Evolutionary conservation across 1,140 invertebrate species (phyloP).

Genomic region (Drosophila nigrodunni): DNA sequence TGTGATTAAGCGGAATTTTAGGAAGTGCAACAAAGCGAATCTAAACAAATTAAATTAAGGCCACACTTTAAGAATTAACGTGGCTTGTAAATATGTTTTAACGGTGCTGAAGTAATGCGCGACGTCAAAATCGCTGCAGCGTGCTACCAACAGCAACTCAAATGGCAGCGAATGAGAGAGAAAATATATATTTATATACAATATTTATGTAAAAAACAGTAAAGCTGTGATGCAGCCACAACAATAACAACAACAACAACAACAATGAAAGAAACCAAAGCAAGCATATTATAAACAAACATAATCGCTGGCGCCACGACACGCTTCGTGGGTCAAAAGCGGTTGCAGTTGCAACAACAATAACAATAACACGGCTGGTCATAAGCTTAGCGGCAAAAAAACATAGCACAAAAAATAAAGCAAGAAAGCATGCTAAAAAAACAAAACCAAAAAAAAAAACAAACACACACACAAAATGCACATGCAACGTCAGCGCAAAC

Average conservation of each 20-base stretch:
- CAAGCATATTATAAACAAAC: conserved; percentile 77
- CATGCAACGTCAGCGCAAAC: conserved; percentile 58
- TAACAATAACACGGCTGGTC: conserved; percentile 38
- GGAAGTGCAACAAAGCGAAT: conserved; percentile 61
- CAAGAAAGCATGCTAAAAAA: conserved; percentile 28
- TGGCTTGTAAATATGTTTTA: conserved; percentile 80
- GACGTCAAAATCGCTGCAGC: conserved; percentile 73
- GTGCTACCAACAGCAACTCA: conserved; percentile 52
- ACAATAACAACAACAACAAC: conserved; percentile 38
- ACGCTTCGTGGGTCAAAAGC: conserved; percentile 82
- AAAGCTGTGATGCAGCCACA: conserved; percentile 64
- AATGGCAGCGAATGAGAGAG: conserved; percentile 8
- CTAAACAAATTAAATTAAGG: conserved; percentile 81
- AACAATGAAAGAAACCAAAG: conserved; percentile 47
- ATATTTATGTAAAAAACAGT: conserved; percentile 56
- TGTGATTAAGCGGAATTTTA: conserved; percentile 26
- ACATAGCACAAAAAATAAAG: conserved; percentile 28
- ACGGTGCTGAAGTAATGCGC: conserved; percentile 82
- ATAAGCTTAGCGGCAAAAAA: conserved; percentile 42
- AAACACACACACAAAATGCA: conserved; percentile 38
- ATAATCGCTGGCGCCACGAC: conserved; percentile 82
- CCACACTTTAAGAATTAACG: conserved; percentile 82
- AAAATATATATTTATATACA: conserved; percentile 7
- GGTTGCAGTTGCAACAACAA: conserved; percentile 63
- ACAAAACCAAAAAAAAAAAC: conserved; percentile 37